Evolutionary conservation across 2,888 invertebrate species (phyloP).

Genomic region (Bursaphelenchus okinawaensis): DNA sequence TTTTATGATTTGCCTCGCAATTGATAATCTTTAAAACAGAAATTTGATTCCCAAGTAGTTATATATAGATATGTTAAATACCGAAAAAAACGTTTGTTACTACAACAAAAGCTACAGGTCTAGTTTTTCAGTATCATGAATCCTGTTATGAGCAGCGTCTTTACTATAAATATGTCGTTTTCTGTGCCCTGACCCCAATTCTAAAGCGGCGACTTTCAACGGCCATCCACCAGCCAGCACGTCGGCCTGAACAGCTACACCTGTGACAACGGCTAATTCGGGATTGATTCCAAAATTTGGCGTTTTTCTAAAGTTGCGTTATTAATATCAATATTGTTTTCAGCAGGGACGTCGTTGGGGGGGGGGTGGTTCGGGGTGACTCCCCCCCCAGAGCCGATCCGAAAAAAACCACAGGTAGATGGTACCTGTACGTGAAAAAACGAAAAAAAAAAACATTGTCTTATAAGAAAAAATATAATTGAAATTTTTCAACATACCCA

Average conservation of each 20-base stretch:
- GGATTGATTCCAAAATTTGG: slow-evolving; percentile 60
- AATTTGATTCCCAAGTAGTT: no score
- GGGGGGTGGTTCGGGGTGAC: no score
- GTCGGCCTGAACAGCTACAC: slow-evolving; percentile 63
- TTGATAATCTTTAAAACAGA: no score
- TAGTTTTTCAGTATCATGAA: neutral
- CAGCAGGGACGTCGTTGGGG: no score
- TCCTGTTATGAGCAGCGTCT: neutral
- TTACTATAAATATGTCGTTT: slow-evolving; percentile 50
- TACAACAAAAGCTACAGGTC: neutral
- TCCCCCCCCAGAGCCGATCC: no score
- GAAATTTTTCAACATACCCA: slow-evolving; percentile 29
- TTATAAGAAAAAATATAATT: neutral
- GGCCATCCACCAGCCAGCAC: slow-evolving; percentile 63
- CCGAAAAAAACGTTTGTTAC: no score
- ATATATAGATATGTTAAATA: no score
- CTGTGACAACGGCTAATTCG: slow-evolving; percentile 62
- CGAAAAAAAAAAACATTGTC: no score
- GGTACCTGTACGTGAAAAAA: no score
- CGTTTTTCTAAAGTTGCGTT: slow-evolving; percentile 48
- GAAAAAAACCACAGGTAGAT: no score
- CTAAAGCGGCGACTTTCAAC: slow-evolving; percentile 59
- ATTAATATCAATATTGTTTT: neutral
- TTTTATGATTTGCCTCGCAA: no score
- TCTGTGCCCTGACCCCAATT: slow-evolving; percentile 42